Base-by-base conservation (phyloP, 2,797 vertebrate genomes). In the Echiichthys vipera region DNA sequence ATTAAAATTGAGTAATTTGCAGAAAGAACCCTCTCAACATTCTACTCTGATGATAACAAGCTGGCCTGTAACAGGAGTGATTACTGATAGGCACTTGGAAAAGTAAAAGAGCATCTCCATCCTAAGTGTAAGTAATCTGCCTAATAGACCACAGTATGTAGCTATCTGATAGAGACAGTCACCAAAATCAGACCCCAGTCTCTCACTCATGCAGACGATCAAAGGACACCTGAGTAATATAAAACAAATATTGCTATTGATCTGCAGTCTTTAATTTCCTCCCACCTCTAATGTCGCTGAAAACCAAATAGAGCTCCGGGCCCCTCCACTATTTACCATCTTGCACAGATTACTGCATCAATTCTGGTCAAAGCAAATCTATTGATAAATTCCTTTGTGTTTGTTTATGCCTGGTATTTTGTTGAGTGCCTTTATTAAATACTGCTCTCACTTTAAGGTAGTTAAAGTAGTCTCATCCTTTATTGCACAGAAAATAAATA, bases 211-310 rank as follows among this genome's bases (percentile, higher is more conserved):
- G 88, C 86, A 89, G 81, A 85, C 88, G 85, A 85, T 90, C 87
- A 88, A 84, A 87, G 75, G 84, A 91, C 91, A 91, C 80, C 83
- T 86, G 88, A 90, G 88, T 79, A 88, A 91, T 85, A 91, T 89
- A 82, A 91, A 93, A 90, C 89, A 91, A 92, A 93, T 91, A 92
- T 90, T 91, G 78, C 84, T 89, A 93, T 93, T 81, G 91, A 93
- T 93, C 88, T 50, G 67, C 69, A 53, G 72, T 77, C 81, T 90
- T 92, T 92, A 87, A 93, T 91, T 89, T 90, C 87, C 87, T 84
- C 81, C 82, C 81, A 82, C 74, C 80, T 83, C 84, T 83, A 83
- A 92, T 92, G 80, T 87, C 77, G 83, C 64, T 54, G 87, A 85
- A 88, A 88, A 81, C 77, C 84, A 84, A 88, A 87, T 49, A 77